Base-by-base conservation (phyloP, 2,888 invertebrate genomes). In the Lissocephala sabroskyi region DNA sequence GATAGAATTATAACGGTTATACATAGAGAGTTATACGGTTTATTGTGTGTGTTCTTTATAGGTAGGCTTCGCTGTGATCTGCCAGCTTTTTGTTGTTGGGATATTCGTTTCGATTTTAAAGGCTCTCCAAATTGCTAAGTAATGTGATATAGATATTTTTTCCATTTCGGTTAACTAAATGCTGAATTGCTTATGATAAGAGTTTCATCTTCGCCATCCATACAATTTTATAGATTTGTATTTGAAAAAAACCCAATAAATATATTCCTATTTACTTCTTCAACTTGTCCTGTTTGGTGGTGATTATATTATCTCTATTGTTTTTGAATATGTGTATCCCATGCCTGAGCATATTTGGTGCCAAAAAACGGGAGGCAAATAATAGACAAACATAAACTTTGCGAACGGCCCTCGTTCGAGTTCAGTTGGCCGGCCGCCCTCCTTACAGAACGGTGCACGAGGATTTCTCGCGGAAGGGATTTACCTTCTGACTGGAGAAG, bases 381-480 rank as follows among this genome's bases (percentile, higher is more conserved):
- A n/a, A n/a, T n/a, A n/a, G n/a, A n/a, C n/a, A n/a, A n/a, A n/a
- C n/a, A n/a, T n/a, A n/a, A n/a, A n/a, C n/a, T n/a, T n/a, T n/a
- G n/a, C n/a, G n/a, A n/a, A n/a, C n/a, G n/a, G n/a, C n/a, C n/a
- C n/a, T n/a, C n/a, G n/a, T n/a, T n/a, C n/a, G n/a, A n/a, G n/a
- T n/a, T n/a, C n/a, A n/a, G n/a, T n/a, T n/a, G n/a, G n/a, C n/a
- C n/a, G n/a, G n/a, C n/a, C n/a, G n/a, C n/a, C n/a, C 55, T 18
- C 51, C 74, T 91, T 93, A 96, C 54, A 96, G 88, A 67, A 96
- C 87, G 68, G 89, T 89, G 86, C 96, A 96, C 54, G 94, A 93
- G 80, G 94, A 95, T 86, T 96, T 97, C 86, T 97, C 96, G 73
- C 96, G 91, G 89, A 96, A 97, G 30, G 97, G 97, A 86, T 97